Evolutionary conservation across 2,797 vertebrate genomes (phyloP), one percentile per base, ranked within the genome.

Genomic region (Chaetodon trifasciatus): DNA sequence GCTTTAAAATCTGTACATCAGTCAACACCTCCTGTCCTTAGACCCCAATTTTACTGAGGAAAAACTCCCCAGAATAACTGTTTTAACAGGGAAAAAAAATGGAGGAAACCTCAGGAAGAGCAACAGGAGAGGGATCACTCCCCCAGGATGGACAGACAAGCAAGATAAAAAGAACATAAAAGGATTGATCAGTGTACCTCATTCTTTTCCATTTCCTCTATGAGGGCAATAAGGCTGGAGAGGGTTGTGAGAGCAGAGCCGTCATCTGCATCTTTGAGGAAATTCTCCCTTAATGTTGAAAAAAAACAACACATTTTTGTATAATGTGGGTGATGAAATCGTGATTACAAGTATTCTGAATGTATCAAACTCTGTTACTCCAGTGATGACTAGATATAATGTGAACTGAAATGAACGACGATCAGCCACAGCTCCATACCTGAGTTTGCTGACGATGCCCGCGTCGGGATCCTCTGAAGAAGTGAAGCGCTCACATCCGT

Each of bases 131-230:
- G 28, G 28, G 28, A 32, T 32, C 28, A 3, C 28, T 32, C 28
- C 4, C 28, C 28, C 28, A 32, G 28, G 28, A 32, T 32, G 2
- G 28, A 32, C 28, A 4, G 28, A 32, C 28, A 32, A 3, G 28
- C 28, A 32, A 32, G 28, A 32, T 32, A n/a, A n/a, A n/a, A n/a
- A n/a, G n/a, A n/a, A 32, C 28, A 4, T 32, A 32, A 32, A 32
- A 32, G 28, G 28, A 32, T 4, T 32, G 0, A 3, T 24, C 63
- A 72, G 77, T 73, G 52, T 69, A 96, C 96, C 95, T 96, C 90
- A n/a, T 95, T 93, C 44, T 79, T 91, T 70, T 79, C 78, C 87
- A 96, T 94, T 83, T 91, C 87, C 57, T 92, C 90, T 35, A 92
- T 39, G 8, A 96, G 86, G 5, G 74, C 67, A 32, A 86, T 40